Evolutionary conservation across 2,113 vertebrate species (phyloP).

Genomic region (Mesocricetus auratus): DNA sequence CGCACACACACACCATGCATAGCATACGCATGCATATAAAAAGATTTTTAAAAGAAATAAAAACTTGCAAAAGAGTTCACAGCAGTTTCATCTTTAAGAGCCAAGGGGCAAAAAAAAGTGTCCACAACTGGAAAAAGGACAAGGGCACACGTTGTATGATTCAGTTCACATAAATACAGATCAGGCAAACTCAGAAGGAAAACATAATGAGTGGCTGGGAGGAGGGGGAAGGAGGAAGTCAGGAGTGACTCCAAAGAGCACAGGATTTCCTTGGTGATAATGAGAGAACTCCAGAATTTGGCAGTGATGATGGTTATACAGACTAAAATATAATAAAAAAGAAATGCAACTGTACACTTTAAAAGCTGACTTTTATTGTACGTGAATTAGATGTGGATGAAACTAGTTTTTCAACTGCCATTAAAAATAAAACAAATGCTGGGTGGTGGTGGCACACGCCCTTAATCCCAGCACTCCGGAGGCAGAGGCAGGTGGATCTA

Average conservation of each 20-base stretch:
- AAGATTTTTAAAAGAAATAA: neutral
- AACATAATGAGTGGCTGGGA: neutral
- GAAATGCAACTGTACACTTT: neutral
- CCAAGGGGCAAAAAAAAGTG: neutral
- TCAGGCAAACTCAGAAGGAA: neutral
- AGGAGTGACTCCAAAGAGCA: neutral
- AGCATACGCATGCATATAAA: neutral
- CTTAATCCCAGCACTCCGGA: neutral
- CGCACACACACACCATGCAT: neutral
- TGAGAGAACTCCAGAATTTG: neutral
- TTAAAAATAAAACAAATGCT: neutral
- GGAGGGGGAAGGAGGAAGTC: no score
- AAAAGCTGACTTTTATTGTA: neutral
- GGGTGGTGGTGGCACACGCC: neutral
- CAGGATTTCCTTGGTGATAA: neutral
- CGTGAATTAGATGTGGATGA: slow-evolving; percentile 5
- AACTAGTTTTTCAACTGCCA: slow-evolving; percentile 16
- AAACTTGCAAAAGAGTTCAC: neutral
- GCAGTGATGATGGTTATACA: neutral
- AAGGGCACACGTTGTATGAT: neutral
- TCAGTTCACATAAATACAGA: neutral
- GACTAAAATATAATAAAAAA: slow-evolving; percentile 1
- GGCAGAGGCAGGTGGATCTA: no score
- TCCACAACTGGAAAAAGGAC: neutral
- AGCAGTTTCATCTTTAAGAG: neutral